Conservation (phyloP, 1,140 invertebrate genomes). For the Glossosoma conforme region DNA sequence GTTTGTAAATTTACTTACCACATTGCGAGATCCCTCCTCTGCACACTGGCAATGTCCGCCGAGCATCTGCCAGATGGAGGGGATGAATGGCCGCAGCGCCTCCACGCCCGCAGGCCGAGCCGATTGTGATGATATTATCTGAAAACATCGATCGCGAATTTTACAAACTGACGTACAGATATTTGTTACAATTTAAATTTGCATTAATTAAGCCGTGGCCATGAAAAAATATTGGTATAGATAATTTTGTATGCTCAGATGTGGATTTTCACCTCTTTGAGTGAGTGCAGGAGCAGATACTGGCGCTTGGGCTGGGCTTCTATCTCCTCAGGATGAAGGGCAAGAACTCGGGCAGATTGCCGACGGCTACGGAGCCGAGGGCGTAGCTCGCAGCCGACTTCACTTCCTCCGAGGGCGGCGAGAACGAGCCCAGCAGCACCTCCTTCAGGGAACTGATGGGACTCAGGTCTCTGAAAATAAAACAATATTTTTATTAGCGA, state of each 20-base stretch:
- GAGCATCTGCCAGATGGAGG: constrained; percentile 82
- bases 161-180: neutral
- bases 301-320: constrained; percentile 90
- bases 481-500: too few species aligned
- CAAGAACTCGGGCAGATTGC: constrained; percentile 89
- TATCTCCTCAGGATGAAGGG: constrained; percentile 94
- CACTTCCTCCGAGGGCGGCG: constrained; percentile 75
- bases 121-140: constrained; percentile 87
- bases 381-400: constrained; percentile 97
- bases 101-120: constrained; percentile 69
- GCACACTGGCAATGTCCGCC: constrained; percentile 92
- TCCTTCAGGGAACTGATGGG: constrained; percentile 66
- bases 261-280: constrained; percentile 89
- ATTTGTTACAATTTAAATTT: constrained; percentile 3
- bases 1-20: constrained; percentile 66
- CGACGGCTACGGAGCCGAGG: constrained; percentile 89
- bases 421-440: constrained; percentile 72
- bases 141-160: constrained; percentile 23
- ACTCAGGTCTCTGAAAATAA: constrained; percentile 89
- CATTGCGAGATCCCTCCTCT: constrained; percentile 96
- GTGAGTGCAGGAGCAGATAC: constrained; percentile 91
- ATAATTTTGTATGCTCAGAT: too few species aligned
- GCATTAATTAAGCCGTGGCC: too few species aligned
- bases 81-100: constrained; percentile 78
- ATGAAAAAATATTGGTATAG: too few species aligned